Base-by-base conservation (phyloP, 2,797 vertebrate species). In the Podarcis siculus region DNA sequence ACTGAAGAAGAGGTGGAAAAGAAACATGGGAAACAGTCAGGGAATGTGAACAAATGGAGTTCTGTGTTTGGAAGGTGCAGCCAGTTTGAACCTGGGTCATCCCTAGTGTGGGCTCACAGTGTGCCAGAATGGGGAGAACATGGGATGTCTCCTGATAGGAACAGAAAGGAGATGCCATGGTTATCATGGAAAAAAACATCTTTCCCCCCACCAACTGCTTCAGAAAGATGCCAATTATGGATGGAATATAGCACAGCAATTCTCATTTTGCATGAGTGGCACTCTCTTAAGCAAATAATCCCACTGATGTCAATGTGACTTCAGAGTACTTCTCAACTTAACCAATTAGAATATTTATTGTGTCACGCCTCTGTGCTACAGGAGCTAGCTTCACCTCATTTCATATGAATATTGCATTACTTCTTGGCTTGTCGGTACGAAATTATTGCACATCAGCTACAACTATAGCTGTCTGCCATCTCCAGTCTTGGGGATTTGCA, bases 381-480 rank as follows among this genome's bases (percentile, higher is more conserved):
- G 37, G 23, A 73, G 35, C 25, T 91, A 86, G 87, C 89, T 55
- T 87, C 83, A 10, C 66, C 66, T 69, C 79, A 6, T 92, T 92
- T 73, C 58, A 90, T 90, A 1, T 89, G 91, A 82, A 17, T 64
- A 32, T 64, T 90, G 55, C 3, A 0, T 86, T 32, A 76, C 91
- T 91, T 90, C 82, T 69, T 27, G 61, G 72, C 61, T 95, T 89
- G 49, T 83, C 77, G 85, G 91, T 72, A 93, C 72, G 83, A 67
- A 87, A 58, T 64, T 82, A n/a, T 85, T 93, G 91, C 82, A 71
- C 77, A 32, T 91, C 88, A 78, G 4, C 76, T 39, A 37, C 64
- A 7, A 86, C 35, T 35, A 64, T 76, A 82, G 6, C 85, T 10
- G 15, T 90, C 93, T 87, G 71, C 86, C 72, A 25, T 71, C 17